Conservation (phyloP, 2,888 invertebrate species). For the Philaethria dido region DNA sequence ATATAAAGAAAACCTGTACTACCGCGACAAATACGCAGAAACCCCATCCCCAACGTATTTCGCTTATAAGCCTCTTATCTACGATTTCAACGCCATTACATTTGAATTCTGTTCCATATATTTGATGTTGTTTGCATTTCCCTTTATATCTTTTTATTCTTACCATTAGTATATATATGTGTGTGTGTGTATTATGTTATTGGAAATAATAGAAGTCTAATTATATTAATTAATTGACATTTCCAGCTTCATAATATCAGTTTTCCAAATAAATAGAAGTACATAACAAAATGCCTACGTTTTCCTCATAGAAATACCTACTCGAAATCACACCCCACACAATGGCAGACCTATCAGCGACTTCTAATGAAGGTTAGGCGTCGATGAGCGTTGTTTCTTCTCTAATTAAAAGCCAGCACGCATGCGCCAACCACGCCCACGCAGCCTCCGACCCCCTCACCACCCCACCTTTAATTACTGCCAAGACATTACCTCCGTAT, state of each 20-base stretch:
- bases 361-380: constrained; percentile 76
- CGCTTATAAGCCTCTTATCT: constrained; percentile 75
- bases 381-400: constrained; percentile 73
- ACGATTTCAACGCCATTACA: constrained; percentile 79
- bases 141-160: constrained; percentile 4
- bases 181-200: no score
- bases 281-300: constrained; percentile 27
- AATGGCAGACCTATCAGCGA: constrained; percentile 49
- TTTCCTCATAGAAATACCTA: constrained; percentile 42
- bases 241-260: not conserved
- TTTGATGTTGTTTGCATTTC: constrained; percentile 32
- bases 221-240: not conserved
- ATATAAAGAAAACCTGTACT: constrained; percentile 29
- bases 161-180: not conserved
- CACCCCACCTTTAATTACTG: constrained; percentile 72
- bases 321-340: constrained; percentile 44
- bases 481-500: constrained; percentile 80
- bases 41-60: constrained; percentile 56
- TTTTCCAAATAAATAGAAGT: not conserved
- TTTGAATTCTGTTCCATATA: constrained; percentile 56
- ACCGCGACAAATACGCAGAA: constrained; percentile 37
- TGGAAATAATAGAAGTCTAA: not conserved
- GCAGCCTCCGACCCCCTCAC: constrained; percentile 68
- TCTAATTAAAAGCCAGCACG: constrained; percentile 75
- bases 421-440: constrained; percentile 80